Conservation (phyloP, 2,113 vertebrate genomes). For the Cromileptes altivelis region DNA sequence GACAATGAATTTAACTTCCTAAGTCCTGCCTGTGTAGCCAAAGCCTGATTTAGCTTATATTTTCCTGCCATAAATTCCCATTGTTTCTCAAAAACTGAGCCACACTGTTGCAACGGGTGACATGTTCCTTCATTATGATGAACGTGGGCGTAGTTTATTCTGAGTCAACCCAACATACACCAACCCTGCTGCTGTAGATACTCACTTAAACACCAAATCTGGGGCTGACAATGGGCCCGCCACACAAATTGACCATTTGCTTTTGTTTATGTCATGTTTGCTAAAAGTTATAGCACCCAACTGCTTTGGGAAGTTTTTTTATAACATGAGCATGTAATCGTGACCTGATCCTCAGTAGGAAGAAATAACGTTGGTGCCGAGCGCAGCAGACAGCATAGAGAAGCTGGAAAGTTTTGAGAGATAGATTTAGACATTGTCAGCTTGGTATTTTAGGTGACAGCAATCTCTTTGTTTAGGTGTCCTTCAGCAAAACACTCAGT, state of each 20-base stretch:
- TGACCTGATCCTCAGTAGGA: neutral
- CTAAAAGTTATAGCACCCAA: neutral
- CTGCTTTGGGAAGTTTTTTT: too few species aligned
- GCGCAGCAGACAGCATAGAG: neutral
- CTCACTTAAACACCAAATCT: neutral
- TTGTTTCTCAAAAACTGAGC: neutral
- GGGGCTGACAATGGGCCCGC: neutral
- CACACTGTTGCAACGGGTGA: neutral
- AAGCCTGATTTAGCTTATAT: neutral
- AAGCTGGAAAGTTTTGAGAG: neutral
- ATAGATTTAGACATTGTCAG: neutral
- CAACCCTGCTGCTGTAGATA: neutral
- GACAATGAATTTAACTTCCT: neutral
- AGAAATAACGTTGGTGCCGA: neutral
- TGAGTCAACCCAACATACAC: neutral
- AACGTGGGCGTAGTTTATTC: neutral
- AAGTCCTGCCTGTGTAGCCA: neutral
- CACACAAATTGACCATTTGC: neutral
- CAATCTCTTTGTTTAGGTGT: constrained; percentile 11
- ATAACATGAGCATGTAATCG: neutral
- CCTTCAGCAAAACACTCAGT: constrained; percentile 30
- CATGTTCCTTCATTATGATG: neutral
- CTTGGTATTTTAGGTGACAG: neutral
- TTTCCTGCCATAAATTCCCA: neutral
- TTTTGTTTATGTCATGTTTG: neutral